Percentiles rank a stretch among this genome's conserved stretches.
phyloP scores from a whole-genome alignment of 2,113 vertebrate species.

The Alligator sinensis region DNA sequence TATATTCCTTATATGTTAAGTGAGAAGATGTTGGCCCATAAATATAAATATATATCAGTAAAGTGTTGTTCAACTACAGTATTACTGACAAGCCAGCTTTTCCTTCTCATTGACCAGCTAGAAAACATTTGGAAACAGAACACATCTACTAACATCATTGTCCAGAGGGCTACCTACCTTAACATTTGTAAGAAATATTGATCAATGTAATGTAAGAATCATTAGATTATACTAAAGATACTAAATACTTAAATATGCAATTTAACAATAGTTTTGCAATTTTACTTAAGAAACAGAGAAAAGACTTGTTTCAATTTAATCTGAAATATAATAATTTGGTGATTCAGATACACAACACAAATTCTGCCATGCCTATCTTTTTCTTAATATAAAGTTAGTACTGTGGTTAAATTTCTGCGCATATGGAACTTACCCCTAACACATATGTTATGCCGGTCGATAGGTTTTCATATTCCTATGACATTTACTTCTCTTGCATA shows the following conservation, averaged over 20 bases:
- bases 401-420: background rate
- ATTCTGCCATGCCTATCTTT: background rate
- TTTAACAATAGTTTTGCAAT: background rate
- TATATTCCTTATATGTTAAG: background rate
- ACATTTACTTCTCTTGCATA: background rate
- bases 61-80: background rate
- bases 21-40: background rate
- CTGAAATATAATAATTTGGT: background rate
- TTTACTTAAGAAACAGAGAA: background rate
- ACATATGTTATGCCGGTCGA: background rate
- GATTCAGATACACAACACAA: background rate
- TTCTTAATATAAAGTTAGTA: background rate
- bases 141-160: background rate
- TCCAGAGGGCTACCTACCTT: background rate
- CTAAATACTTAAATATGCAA: background rate
- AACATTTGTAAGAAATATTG: accelerated
- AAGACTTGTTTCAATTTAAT: background rate
- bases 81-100: background rate
- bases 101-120: background rate
- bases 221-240: background rate
- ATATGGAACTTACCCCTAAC: background rate
- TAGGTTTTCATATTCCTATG: background rate
- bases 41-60: background rate
- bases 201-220: background rate
- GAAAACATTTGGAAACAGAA: background rate